Evolutionary conservation across 2,888 invertebrate species (phyloP), one percentile per base, ranked within the genome.

Genomic region (Alviniconcha strummeri): DNA sequence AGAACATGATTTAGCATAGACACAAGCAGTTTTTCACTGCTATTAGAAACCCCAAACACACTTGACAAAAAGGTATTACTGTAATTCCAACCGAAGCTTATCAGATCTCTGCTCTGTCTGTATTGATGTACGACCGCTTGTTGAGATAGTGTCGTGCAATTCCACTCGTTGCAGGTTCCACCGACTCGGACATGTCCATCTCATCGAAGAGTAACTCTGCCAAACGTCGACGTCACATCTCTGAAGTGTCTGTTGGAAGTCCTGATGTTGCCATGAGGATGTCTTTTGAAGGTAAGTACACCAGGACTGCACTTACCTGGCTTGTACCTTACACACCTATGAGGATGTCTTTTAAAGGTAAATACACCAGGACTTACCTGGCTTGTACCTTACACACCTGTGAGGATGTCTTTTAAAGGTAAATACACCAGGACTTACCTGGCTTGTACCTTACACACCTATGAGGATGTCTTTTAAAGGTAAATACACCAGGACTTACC

Each of bases 141-240:
- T 36, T 36, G 36, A 36, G 36, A 36, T 36, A 36, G 36, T 3
- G 36, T 36, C 36, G 36, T 36, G 36, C 36, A 36, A 36, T 36
- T 36, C 36, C 36, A 36, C 36, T 36, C 36, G 3, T 36, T 36
- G 13, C 83, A 92, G 92, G 91, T 88, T 92, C 91, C 17, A 91
- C 91, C 36, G 92, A 92, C 80, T 91, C 91, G 4, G 92, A 92
- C 78, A 84, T 89, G 13, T 90, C 91, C 9, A 75, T 85, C 19
- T 84, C 86, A 8, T 86, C 86, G 9, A 84, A 80, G 57, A 84
- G 84, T 54, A 86, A 82, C 77, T 81, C 86, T 9, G 71, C 82
- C n/a, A 88, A 88, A 81, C 88, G 90, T 36, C 85, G 86, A 52
- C 86, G 89, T 17, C 88, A 89, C 80, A 83, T 88, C 71, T 90